Evolutionary conservation across 2,797 vertebrate species (phyloP).

Genomic region (Sebastes reedi): DNA sequence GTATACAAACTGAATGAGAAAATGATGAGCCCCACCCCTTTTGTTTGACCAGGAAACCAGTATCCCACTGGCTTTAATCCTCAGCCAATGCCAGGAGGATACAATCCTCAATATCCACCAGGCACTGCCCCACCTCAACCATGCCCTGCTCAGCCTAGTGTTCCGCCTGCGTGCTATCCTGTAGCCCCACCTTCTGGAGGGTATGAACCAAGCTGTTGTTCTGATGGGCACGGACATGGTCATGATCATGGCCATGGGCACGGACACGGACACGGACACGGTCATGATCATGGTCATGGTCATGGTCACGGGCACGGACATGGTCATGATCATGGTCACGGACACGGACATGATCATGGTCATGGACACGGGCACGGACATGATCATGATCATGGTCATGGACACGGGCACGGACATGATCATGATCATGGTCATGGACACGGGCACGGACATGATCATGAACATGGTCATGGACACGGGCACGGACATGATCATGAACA

Average conservation of each 20-base stretch:
- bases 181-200: conserved; percentile 3
- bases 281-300: too few species aligned
- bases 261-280: too few species aligned
- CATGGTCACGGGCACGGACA: rapidly evolving
- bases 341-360: too few species aligned
- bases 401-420: too few species aligned
- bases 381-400: too few species aligned
- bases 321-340: too few species aligned
- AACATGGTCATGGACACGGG: rapidly evolving
- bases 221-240: too few species aligned
- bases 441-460: too few species aligned
- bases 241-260: too few species aligned
- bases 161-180: background rate
- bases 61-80: background rate
- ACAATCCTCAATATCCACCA: background rate
- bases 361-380: rapidly evolving
- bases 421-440: too few species aligned
- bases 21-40: background rate
- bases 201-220: too few species aligned
- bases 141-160: conserved; percentile 5
- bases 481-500: rapidly evolving
- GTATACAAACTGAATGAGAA: background rate
- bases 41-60: conserved; percentile 23
- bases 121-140: background rate
- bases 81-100: background rate